A percentile compares a stretch with the other conserved stretches of the same genome.
Conservation (phyloP, 2,888 invertebrate species). For the Hirtodrosophila trivittata region DNA sequence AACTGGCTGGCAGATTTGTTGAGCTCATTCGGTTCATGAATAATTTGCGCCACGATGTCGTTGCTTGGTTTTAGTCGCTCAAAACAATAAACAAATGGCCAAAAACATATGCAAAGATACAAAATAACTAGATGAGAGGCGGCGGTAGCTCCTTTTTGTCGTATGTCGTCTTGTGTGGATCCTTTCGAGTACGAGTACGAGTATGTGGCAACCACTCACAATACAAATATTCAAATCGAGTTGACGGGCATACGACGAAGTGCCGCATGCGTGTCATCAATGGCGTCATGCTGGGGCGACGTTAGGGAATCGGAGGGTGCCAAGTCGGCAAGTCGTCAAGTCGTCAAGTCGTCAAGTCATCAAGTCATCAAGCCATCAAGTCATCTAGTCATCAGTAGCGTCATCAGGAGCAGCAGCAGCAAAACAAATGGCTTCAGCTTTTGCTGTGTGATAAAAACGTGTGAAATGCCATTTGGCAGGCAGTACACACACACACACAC, state of each 20-base stretch:
- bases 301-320: neutral
- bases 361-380: slow-evolving; percentile 29
- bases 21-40: slow-evolving; percentile 77
- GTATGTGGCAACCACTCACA: slow-evolving; percentile 26
- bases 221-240: slow-evolving; percentile 62
- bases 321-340: slow-evolving; percentile 26
- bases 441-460: slow-evolving; percentile 67
- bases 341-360: slow-evolving; percentile 62
- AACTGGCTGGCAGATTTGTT: slow-evolving; percentile 63
- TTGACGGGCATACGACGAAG: slow-evolving; percentile 62
- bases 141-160: neutral
- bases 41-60: slow-evolving; percentile 76
- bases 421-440: slow-evolving; percentile 66
- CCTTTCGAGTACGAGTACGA: neutral
- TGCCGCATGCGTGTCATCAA: slow-evolving; percentile 64
- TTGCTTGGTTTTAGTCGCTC: slow-evolving; percentile 46
- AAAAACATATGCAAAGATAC: slow-evolving; percentile 74
- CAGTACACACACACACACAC: slow-evolving; percentile 25
- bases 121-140: slow-evolving; percentile 5
- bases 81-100: slow-evolving; percentile 77
- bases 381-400: slow-evolving; percentile 35
- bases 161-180: neutral
- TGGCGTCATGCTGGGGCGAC: slow-evolving; percentile 60
- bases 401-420: slow-evolving; percentile 33
- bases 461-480: slow-evolving; percentile 75